These are phyloP conservation scores for Brachionus rotundiformis DNA, from an alignment of 1,140 invertebrate species.

Conservation along the genomic window DNA sequence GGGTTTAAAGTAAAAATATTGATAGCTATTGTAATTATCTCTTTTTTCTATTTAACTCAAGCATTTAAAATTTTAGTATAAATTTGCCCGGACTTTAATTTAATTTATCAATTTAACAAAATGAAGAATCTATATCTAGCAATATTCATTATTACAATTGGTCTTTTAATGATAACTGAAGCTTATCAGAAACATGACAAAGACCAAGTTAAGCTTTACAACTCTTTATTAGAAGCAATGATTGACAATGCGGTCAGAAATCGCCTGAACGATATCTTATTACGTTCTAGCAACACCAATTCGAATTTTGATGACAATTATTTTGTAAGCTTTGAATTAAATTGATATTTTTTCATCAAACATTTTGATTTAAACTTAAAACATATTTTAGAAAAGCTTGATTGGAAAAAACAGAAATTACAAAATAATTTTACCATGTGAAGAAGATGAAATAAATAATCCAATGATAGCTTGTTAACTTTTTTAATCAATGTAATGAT, in stretches of 20 bases:
- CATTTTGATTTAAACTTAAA: not conserved
- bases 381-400: not conserved
- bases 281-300: not conserved
- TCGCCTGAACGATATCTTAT: not conserved
- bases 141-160: not conserved
- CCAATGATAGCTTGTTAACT: conserved; percentile 14
- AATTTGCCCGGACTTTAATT: not conserved
- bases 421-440: conserved; percentile 8
- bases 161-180: not conserved
- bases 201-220: not conserved
- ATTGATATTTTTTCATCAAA: not conserved
- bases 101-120: not conserved
- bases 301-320: not conserved
- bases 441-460: conserved; percentile 16
- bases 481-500: not conserved
- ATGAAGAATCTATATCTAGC: not conserved
- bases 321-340: not conserved
- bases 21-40: too few relatives aligned
- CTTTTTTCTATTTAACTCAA: too few relatives aligned
- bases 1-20: too few relatives aligned
- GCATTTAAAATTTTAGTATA: not conserved
- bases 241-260: not conserved
- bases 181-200: not conserved
- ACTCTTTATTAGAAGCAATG: not conserved
- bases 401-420: not conserved